Evolutionary conservation across 2,888 invertebrate genomes (phyloP), one percentile per base, ranked within the genome.

Genomic region (Glaucopsyche alexis): DNA sequence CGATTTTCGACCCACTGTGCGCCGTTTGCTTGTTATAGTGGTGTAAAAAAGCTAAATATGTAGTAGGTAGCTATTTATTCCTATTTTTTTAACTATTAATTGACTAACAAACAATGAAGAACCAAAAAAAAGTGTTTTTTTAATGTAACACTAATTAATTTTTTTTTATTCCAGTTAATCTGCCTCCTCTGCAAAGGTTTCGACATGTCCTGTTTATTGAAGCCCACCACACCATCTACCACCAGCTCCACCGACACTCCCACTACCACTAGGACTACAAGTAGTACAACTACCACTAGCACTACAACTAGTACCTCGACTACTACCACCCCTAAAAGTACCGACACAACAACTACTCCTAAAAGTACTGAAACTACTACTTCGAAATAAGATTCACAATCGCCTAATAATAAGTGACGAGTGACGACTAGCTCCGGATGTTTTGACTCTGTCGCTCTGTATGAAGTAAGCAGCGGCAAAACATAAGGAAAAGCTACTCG

Each of bases 101-200:
- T 29, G 29, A 29, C 29, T 29, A 29, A 2, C 29, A 29, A 29
- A 29, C 29, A 29, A 3, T 4, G 29, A 29, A 29, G 29, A 2
- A 29, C 4, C 29, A 2, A 29, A 29, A 29, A 29, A 29, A 29
- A 29, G 29, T 3, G 29, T 29, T 29, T 29, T 29, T 29, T 29
- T 2, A 3, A 29, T 29, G 3, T 29, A 29, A 8, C 42, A 7
- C 42, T 42, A 42, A 42, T 7, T 42, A 55, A n/a, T 1, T 0
- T 9, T 13, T 19, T 29, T 45, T 50, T n/a, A n/a, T 73, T 77
- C 55, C 81, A 87, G 85, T 11, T 87, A 8, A 29, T 84, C 50
- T 87, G 89, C 75, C 67, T 87, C 19, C 47, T 88, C 55, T 87
- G 89, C 80, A 85, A 81, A 72, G 84, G 84, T 5, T 79, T 81